Evolutionary conservation across 1,140 invertebrate species (phyloP).

Genomic region (Cephus cinctus): DNA sequence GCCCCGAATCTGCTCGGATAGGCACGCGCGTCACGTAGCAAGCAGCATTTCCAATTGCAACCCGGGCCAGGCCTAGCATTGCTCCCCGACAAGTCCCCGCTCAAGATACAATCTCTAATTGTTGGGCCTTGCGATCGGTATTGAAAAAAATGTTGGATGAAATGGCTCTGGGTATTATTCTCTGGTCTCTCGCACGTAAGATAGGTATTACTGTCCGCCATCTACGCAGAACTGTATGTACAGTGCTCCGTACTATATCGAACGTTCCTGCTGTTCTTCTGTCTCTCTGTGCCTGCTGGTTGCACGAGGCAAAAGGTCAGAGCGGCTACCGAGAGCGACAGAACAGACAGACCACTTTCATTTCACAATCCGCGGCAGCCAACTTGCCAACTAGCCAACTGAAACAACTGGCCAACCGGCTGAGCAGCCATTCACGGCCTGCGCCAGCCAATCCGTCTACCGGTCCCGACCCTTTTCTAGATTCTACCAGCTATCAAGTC

Average conservation of each 20-base stretch:
- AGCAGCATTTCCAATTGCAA: no score
- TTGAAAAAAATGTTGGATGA: constrained; percentile 3
- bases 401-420: no score
- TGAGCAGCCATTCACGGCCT: no score
- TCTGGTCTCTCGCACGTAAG: constrained; percentile 8
- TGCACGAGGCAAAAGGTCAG: constrained; percentile 13
- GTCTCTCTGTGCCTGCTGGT: neutral
- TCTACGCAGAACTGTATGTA: no score
- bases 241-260: no score
- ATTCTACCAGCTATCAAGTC: no score
- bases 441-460: no score
- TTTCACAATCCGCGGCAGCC: constrained; percentile 18
- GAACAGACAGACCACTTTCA: constrained; percentile 9
- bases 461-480: no score
- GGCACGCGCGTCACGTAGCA: no score
- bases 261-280: constrained; percentile 1
- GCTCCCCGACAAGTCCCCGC: constrained; percentile 17
- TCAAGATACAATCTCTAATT: constrained; percentile 37
- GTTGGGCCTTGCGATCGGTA: constrained; percentile 24
- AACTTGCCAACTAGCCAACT: no score
- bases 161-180: constrained; percentile 3
- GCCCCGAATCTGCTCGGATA: no score
- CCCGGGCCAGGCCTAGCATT: constrained; percentile 6
- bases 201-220: no score
- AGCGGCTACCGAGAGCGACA: constrained; percentile 8